A percentile compares a stretch with the other conserved stretches of the same genome.
These are phyloP conservation scores for Tenthredo scrophulariae DNA, from an alignment of 2,888 invertebrate genomes.

Conservation along the genomic window DNA sequence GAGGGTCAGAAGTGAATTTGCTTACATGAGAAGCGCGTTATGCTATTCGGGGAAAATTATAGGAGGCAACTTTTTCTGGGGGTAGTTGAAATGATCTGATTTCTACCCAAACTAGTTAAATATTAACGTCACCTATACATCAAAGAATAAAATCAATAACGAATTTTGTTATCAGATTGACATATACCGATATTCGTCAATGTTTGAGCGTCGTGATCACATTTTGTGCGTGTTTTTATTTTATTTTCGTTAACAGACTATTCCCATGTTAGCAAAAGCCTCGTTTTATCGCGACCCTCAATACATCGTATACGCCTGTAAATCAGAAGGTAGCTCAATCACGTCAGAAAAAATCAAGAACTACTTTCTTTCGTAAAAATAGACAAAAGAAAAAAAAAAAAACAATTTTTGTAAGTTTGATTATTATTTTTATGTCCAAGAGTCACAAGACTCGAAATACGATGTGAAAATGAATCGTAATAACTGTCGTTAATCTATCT, in stretches of 20 bases:
- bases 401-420: not conserved
- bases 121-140: not conserved
- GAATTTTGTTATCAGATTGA: not conserved
- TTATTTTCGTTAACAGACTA: not conserved
- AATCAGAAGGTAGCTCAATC: conserved; percentile 44
- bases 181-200: not conserved
- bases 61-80: not conserved
- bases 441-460: not conserved
- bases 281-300: conserved; percentile 5
- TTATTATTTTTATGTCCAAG: not conserved
- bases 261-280: conserved; percentile 32
- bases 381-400: too few relatives aligned
- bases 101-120: not conserved
- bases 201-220: not conserved
- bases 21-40: conserved; percentile 6
- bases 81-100: not conserved
- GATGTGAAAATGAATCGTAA: not conserved
- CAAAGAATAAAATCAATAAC: not conserved
- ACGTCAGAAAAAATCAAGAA: not conserved
- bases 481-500: not conserved
- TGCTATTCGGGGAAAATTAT: not conserved
- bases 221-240: not conserved
- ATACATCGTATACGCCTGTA: not conserved
- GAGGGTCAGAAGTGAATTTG: conserved; percentile 16
- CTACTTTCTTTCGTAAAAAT: not conserved